These are phyloP conservation scores for Dascyllus trimaculatus DNA, from an alignment of 2,113 vertebrate species.

Conservation along the genomic window DNA sequence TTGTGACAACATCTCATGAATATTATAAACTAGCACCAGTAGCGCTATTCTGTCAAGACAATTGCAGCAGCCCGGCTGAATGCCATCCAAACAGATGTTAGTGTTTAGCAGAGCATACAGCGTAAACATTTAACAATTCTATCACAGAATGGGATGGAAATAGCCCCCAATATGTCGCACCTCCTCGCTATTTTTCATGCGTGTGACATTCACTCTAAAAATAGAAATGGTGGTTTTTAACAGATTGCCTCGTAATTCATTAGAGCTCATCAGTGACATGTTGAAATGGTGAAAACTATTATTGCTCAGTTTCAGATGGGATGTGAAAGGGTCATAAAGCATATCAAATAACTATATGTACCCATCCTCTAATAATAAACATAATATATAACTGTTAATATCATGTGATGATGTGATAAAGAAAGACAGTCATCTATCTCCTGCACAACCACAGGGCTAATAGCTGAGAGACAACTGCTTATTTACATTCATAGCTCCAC, in stretches of 20 bases:
- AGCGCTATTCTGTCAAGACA: slow-evolving; percentile 50
- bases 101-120: slow-evolving; percentile 72
- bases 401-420: not conserved
- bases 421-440: slow-evolving; percentile 45
- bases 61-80: slow-evolving; percentile 60
- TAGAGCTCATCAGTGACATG: slow-evolving; percentile 13
- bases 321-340: slow-evolving; percentile 35
- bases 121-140: slow-evolving; percentile 70
- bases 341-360: slow-evolving; percentile 7
- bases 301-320: slow-evolving; percentile 12
- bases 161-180: slow-evolving; percentile 58
- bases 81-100: slow-evolving; percentile 75
- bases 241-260: slow-evolving; percentile 30
- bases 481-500: slow-evolving; percentile 44
- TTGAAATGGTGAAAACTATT: not conserved
- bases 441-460: slow-evolving; percentile 13
- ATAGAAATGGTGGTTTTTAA: slow-evolving; percentile 22
- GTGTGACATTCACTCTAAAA: slow-evolving; percentile 42
- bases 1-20: slow-evolving; percentile 54
- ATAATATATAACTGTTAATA: slow-evolving; percentile 32
- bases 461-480: slow-evolving; percentile 38
- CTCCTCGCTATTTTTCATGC: slow-evolving; percentile 38
- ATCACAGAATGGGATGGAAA: slow-evolving; percentile 60
- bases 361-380: slow-evolving; percentile 17
- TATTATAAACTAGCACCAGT: slow-evolving; percentile 47